These are phyloP conservation scores for Nomada fabriciana DNA, from an alignment of 2,888 invertebrate species.

Conservation along the genomic window DNA sequence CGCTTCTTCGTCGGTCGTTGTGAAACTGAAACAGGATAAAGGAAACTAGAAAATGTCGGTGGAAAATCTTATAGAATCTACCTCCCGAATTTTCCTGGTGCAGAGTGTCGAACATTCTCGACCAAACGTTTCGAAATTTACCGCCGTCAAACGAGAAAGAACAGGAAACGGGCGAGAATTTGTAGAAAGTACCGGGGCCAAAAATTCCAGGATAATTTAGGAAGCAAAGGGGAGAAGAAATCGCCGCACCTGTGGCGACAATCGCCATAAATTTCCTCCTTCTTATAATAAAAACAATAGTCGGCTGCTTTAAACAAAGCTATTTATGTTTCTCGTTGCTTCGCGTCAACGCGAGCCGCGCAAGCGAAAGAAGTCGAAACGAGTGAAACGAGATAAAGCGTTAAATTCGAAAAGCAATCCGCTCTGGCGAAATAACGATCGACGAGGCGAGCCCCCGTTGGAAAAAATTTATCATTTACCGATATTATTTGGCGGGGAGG, in stretches of 20 bases:
- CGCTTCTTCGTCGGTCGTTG: background rate
- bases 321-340: background rate
- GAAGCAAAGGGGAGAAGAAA: background rate
- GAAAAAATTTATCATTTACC: constrained; percentile 33
- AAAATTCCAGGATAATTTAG: constrained; percentile 28
- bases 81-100: constrained; percentile 9
- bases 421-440: background rate
- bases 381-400: background rate
- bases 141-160: background rate
- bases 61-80: background rate
- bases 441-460: background rate
- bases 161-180: constrained; percentile 1
- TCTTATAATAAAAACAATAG: background rate
- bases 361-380: background rate
- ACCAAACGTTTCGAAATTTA: constrained; percentile 16
- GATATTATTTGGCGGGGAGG: constrained; percentile 4
- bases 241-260: background rate
- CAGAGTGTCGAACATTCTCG: background rate
- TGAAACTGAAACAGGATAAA: background rate
- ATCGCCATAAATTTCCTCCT: background rate
- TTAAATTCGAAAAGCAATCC: constrained; percentile 1
- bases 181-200: constrained; percentile 6
- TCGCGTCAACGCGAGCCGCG: background rate
- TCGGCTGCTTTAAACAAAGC: background rate
- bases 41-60: background rate